These are phyloP conservation scores for Drosophila mulleri DNA, from an alignment of 2,888 invertebrate genomes.

Conservation along the genomic window DNA sequence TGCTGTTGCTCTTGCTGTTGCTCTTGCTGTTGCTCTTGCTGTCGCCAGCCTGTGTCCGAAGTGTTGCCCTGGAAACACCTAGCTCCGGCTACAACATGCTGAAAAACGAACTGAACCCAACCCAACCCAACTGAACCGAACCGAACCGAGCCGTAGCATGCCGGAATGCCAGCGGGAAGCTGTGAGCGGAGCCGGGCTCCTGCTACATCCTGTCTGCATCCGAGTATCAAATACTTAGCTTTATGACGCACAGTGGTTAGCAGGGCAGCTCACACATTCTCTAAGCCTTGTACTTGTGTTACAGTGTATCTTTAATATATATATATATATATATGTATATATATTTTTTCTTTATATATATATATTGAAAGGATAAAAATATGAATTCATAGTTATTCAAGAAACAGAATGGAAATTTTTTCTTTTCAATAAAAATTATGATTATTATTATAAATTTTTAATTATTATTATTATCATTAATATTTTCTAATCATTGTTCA, in stretches of 20 bases:
- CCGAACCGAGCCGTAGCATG: conserved; percentile 11
- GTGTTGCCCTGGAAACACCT: conserved; percentile 31
- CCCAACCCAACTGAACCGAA: conserved; percentile 27
- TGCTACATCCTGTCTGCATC: conserved; percentile 15
- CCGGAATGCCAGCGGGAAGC: conserved; percentile 47
- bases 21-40: conserved; percentile 21
- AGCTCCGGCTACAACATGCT: conserved; percentile 1
- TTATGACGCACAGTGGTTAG: conserved; percentile 37
- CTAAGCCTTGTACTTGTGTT: too few relatives aligned
- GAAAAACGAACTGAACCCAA: conserved; percentile 25
- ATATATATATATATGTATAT: background rate
- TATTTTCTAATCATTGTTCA: too few relatives aligned
- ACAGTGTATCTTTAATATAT: background rate
- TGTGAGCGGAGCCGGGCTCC: conserved; percentile 26
- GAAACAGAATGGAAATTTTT: too few relatives aligned
- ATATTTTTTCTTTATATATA: too few relatives aligned
- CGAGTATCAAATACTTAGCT: conserved; percentile 33
- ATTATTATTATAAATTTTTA: too few relatives aligned
- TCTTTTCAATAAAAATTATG: too few relatives aligned
- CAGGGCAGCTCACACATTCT: background rate
- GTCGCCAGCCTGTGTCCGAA: conserved; percentile 53
- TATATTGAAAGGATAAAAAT: background rate
- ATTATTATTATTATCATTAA: too few relatives aligned
- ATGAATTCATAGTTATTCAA: background rate
- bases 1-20: conserved; percentile 28